Evolutionary conservation across 2,888 invertebrate species (phyloP).

Genomic region (Amblyteles armatorius): DNA sequence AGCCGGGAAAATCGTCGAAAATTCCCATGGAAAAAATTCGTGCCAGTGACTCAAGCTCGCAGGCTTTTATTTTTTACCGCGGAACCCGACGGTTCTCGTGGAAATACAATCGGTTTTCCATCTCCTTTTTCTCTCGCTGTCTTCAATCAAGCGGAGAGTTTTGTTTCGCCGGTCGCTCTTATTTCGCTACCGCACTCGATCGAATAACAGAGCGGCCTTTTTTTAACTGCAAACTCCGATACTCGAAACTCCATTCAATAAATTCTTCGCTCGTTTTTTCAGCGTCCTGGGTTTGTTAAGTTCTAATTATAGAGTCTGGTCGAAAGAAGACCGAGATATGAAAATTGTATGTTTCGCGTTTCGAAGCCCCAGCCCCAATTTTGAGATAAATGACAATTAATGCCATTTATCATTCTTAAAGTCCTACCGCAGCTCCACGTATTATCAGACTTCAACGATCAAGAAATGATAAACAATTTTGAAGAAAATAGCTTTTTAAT

Average conservation of each 20-base stretch:
- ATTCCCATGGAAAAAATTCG: slow-evolving; percentile 1
- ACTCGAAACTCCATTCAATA: background rate
- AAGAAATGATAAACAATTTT: no score
- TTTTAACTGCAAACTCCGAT: background rate
- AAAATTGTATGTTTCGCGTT: background rate
- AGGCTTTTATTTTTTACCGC: background rate
- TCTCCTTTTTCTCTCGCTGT: background rate
- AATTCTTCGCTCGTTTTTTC: background rate
- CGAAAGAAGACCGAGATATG: background rate
- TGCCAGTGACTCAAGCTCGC: slow-evolving; percentile 11
- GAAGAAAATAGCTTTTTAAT: no score
- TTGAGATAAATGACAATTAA: no score
- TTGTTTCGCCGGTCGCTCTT: background rate
- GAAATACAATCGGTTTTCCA: slow-evolving; percentile 5
- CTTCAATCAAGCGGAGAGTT: background rate
- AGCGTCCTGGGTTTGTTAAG: background rate
- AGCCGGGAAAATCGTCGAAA: slow-evolving; percentile 1
- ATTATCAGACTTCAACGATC: no score
- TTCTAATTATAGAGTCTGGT: background rate
- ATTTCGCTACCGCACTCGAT: background rate
- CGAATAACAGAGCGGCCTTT: background rate
- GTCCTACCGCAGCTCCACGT: no score
- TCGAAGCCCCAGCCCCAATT: no score
- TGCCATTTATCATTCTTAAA: no score
- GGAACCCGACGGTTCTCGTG: background rate